Evolutionary conservation across 2,797 vertebrate species (phyloP).

Genomic region (Pristis pectinata): DNA sequence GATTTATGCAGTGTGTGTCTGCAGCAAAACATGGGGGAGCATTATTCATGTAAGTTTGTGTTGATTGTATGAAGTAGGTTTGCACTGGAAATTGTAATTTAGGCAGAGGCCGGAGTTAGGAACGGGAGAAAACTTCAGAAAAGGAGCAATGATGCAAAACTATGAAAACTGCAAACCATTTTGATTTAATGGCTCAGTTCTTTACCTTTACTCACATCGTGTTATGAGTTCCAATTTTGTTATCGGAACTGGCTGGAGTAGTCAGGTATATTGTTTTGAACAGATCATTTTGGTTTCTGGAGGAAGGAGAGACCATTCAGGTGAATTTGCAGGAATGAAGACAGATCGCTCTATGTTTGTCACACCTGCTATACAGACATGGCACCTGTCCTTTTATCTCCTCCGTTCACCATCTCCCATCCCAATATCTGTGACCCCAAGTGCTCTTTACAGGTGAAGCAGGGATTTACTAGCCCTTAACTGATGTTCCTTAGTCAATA

Average conservation of each 20-base stretch:
- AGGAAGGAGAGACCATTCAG: not conserved
- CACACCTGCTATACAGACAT: not conserved
- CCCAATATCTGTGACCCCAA: no score
- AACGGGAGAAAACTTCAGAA: not conserved
- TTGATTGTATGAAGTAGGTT: slow-evolving; percentile 39
- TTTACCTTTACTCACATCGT: not conserved
- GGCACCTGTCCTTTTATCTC: no score
- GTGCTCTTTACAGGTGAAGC: no score
- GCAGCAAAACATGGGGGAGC: slow-evolving; percentile 26
- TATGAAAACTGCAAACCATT: not conserved
- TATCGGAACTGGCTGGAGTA: not conserved
- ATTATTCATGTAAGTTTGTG: slow-evolving; percentile 40
- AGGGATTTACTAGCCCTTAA: no score
- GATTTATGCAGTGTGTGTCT: slow-evolving; percentile 48
- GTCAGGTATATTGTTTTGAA: not conserved
- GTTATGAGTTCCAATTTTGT: not conserved
- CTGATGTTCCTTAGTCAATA: no score
- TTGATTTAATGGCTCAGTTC: not conserved
- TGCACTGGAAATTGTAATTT: slow-evolving; percentile 1
- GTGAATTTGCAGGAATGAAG: not conserved
- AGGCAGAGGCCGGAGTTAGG: slow-evolving; percentile 4
- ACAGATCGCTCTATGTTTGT: not conserved
- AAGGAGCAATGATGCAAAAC: not conserved
- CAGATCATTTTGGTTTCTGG: not conserved
- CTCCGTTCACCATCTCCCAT: no score